These are phyloP conservation scores for Troides helena DNA, from an alignment of 2,888 invertebrate species.

Conservation along the genomic window DNA sequence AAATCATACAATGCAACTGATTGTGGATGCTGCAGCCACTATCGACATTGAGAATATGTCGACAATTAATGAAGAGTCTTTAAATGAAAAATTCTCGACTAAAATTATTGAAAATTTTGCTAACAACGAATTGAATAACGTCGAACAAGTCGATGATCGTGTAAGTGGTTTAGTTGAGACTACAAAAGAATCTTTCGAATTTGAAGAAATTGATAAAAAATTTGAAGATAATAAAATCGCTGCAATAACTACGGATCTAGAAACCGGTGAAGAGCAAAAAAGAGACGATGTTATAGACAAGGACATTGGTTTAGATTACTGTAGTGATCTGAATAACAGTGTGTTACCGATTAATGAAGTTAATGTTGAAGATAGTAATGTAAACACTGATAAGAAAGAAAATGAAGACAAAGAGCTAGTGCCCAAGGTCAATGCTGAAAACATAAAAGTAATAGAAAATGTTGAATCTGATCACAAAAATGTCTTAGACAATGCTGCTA, in stretches of 20 bases:
- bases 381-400: neutral
- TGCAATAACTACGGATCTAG: neutral
- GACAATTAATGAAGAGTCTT: slow-evolving; percentile 45
- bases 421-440: neutral
- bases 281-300: neutral
- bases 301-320: neutral
- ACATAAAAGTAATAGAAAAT: slow-evolving; percentile 3
- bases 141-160: slow-evolving; percentile 34
- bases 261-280: neutral
- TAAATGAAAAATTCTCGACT: slow-evolving; percentile 42
- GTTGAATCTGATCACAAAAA: neutral
- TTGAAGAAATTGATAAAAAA: slow-evolving; percentile 32
- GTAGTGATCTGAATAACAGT: slow-evolving; percentile 12
- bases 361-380: slow-evolving; percentile 21
- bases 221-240: neutral
- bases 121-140: slow-evolving; percentile 39
- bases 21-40: slow-evolving; percentile 53
- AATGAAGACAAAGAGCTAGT: neutral
- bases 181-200: slow-evolving; percentile 32
- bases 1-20: slow-evolving; percentile 66
- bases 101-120: slow-evolving; percentile 42
- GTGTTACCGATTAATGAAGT: slow-evolving; percentile 23
- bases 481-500: neutral
- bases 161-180: neutral
- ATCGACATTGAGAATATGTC: slow-evolving; percentile 61